Conservation (phyloP, 2,797 vertebrate genomes). For the Orestias chungarensis region DNA sequence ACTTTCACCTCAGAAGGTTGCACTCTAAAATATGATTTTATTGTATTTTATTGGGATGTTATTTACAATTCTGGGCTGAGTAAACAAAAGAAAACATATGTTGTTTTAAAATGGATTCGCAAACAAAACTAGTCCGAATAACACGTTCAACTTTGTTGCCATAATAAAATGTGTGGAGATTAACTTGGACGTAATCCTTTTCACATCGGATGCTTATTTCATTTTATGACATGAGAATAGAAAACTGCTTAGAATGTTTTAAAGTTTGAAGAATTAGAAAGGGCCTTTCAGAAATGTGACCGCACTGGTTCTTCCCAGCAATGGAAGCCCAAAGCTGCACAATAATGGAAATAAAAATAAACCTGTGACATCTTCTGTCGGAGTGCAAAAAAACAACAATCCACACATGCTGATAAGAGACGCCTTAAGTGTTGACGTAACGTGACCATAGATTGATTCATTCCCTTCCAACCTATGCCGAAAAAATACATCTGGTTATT, state of each 20-base stretch:
- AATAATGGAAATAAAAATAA: conserved; percentile 3
- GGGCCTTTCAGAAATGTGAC: conserved; percentile 56
- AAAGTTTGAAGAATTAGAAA: background rate
- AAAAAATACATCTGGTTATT: background rate
- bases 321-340: conserved; percentile 19
- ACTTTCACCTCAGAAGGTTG: conserved; percentile 39
- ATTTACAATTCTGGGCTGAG: background rate
- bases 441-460: conserved; percentile 11
- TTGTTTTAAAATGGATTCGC: no score
- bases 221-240: conserved; percentile 6
- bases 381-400: conserved; percentile 10
- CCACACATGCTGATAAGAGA: conserved; percentile 7
- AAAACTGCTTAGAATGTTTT: conserved; percentile 20
- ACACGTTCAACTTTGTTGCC: background rate
- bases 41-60: background rate
- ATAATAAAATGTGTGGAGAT: background rate
- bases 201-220: background rate
- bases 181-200: background rate
- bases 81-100: background rate
- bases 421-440: conserved; percentile 32
- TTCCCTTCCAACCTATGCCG: conserved; percentile 4
- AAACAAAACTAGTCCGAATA: background rate
- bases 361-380: background rate
- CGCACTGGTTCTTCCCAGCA: conserved; percentile 53
- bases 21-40: background rate